Evolutionary conservation across 2,113 vertebrate species (phyloP), one percentile per base, ranked within the genome.

Genomic region (Callopanchax toddi): DNA sequence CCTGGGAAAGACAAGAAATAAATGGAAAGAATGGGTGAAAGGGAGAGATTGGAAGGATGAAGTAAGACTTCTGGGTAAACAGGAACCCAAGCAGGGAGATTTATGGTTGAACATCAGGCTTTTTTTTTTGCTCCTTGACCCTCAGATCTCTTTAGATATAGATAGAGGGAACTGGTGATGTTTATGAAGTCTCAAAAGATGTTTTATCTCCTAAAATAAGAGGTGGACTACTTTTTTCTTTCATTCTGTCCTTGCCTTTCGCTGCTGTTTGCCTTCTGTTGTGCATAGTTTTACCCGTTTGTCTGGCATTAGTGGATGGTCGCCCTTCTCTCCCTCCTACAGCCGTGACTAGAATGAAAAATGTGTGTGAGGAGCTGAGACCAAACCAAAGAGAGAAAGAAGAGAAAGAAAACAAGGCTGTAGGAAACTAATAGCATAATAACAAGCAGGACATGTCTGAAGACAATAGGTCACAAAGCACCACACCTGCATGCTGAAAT

Each of bases 211-310:
- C 36, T 37, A 11, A 9, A 78, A 78, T 13, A 60, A 71, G 69
- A 45, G 67, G 34, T 65, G 45, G 61, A 39, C 42, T 51, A 2
- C n/a, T 15, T 23, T 49, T 22, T 23, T 49, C 5, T 16, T 49
- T 7, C 6, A 16, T 49, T 49, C 22, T 16, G 13, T 9, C 34
- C 20, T 18, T 39, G 20, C 18, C 11, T 12, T 15, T 22, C 36
- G 15, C 52, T 37, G 52, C 52, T 37, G 11, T 77, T 78, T 72
- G 67, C 74, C 65, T 78, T 81, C 74, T 64, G 68, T 73, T 87
- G 77, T 89, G 85, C 85, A 90, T 85, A 80, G 83, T 74, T 78
- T 85, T 80, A 73, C n/a, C 72, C 42, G 13, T 50, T 78, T 70
- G 81, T 76, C 52, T 78, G 76, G 69, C 74, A 78, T 80, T 73